Evolutionary conservation across 2,888 invertebrate species (phyloP).

Genomic region (Gastrophysa polygoni): DNA sequence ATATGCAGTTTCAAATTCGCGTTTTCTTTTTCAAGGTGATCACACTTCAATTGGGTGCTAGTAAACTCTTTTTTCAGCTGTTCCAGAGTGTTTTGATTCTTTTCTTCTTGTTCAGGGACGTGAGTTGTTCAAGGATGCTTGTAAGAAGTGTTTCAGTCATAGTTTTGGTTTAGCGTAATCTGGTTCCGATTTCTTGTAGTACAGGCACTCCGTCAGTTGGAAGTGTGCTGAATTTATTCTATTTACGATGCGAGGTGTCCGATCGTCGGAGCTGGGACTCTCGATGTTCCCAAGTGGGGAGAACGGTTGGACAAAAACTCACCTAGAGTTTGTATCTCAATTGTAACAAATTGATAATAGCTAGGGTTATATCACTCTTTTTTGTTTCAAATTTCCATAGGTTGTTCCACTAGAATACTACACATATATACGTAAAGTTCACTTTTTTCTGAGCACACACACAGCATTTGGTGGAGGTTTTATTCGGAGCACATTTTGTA

Average conservation of each 20-base stretch:
- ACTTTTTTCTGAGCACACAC: too few species aligned
- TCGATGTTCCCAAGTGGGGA: too few species aligned
- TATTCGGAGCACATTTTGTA: too few species aligned
- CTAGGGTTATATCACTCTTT: too few species aligned
- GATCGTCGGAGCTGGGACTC: background rate
- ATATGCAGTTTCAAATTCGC: background rate
- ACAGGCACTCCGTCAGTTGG: background rate
- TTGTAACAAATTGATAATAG: too few species aligned
- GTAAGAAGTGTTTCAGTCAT: background rate
- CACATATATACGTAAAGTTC: too few species aligned
- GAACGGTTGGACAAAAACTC: too few species aligned
- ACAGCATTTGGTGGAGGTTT: too few species aligned
- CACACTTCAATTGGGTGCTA: background rate
- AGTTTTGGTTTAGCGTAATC: background rate
- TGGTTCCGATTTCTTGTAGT: background rate
- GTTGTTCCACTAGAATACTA: too few species aligned
- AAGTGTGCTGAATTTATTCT: background rate
- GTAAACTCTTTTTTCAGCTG: background rate
- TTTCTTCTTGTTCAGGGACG: background rate
- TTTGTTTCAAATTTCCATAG: too few species aligned
- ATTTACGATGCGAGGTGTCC: too few species aligned
- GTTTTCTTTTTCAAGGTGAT: background rate
- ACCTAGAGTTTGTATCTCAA: too few species aligned
- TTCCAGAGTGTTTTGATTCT: background rate
- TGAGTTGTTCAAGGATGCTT: conserved; percentile 3